Conservation (phyloP, 1,140 invertebrate genomes). For the Colletes latitarsis region DNA sequence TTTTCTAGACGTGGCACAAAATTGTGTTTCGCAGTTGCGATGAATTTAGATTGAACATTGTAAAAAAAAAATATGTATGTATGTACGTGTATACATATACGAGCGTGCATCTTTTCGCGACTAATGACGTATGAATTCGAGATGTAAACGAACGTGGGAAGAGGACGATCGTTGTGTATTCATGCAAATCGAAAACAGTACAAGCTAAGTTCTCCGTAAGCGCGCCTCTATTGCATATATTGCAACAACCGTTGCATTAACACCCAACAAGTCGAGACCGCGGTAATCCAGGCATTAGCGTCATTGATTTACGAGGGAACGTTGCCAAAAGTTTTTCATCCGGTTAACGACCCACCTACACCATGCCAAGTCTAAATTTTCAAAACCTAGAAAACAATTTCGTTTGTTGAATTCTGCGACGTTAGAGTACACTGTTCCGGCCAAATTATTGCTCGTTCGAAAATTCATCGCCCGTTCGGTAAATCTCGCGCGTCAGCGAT, state of each 20-base stretch:
- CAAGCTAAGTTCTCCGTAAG: slow-evolving; percentile 31
- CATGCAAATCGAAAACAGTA: slow-evolving; percentile 33
- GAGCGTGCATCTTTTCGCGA: too few species aligned
- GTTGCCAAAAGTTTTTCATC: slow-evolving; percentile 53
- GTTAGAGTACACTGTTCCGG: too few species aligned
- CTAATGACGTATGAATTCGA: background rate
- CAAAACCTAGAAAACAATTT: background rate
- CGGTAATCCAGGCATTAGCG: slow-evolving; percentile 52
- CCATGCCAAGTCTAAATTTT: slow-evolving; percentile 40
- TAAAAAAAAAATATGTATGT: background rate
- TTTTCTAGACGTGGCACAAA: background rate
- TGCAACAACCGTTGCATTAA: slow-evolving; percentile 47
- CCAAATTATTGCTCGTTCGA: too few species aligned
- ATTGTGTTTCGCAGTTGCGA: background rate
- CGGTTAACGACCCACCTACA: slow-evolving; percentile 26
- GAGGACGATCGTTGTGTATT: slow-evolving; percentile 1
- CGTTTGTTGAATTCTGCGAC: background rate
- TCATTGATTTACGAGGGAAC: slow-evolving; percentile 53
- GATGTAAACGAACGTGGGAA: slow-evolving; percentile 20
- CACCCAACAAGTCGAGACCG: slow-evolving; percentile 24
- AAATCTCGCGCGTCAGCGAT: too few species aligned
- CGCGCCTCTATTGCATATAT: slow-evolving; percentile 15
- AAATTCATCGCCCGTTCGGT: too few species aligned
- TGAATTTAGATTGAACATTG: background rate
- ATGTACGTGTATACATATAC: background rate